Conservation (phyloP, 2,888 invertebrate species). For the Chironomus riparius region DNA sequence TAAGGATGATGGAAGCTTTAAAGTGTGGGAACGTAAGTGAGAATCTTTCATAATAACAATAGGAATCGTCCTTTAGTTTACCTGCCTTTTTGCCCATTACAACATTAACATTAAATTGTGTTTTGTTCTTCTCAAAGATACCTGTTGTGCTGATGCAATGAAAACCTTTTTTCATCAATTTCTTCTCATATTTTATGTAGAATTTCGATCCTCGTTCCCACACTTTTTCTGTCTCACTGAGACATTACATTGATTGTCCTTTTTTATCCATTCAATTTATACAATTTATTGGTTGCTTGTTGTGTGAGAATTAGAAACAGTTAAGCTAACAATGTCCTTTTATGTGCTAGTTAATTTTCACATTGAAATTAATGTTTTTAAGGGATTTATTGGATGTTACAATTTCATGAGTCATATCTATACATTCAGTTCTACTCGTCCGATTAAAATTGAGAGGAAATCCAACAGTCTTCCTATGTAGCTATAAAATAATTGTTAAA, state of each 20-base stretch:
- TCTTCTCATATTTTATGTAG: background rate
- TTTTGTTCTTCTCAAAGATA: background rate
- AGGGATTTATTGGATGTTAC: background rate
- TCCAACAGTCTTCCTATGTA: too few relatives aligned
- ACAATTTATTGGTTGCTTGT: background rate
- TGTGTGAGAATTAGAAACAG: background rate
- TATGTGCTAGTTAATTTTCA: background rate
- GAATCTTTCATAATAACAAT: background rate
- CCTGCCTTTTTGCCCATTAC: background rate
- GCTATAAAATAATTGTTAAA: too few relatives aligned
- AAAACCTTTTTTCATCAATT: background rate
- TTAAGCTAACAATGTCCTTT: too few relatives aligned
- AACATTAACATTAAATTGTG: background rate
- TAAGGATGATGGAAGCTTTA: background rate
- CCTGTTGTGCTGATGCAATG: slow-evolving; percentile 6
- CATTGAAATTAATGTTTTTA: background rate
- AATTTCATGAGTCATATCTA: too few relatives aligned
- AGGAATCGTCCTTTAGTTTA: background rate
- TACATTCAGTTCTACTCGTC: too few relatives aligned
- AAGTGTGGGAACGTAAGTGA: slow-evolving; percentile 3
- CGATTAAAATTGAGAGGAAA: background rate
- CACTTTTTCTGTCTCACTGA: background rate
- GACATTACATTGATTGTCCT: background rate
- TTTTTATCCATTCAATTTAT: background rate
- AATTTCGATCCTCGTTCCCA: background rate